phyloP scores from a whole-genome alignment of 2,888 invertebrate genomes.

The Mimas tiliae region DNA sequence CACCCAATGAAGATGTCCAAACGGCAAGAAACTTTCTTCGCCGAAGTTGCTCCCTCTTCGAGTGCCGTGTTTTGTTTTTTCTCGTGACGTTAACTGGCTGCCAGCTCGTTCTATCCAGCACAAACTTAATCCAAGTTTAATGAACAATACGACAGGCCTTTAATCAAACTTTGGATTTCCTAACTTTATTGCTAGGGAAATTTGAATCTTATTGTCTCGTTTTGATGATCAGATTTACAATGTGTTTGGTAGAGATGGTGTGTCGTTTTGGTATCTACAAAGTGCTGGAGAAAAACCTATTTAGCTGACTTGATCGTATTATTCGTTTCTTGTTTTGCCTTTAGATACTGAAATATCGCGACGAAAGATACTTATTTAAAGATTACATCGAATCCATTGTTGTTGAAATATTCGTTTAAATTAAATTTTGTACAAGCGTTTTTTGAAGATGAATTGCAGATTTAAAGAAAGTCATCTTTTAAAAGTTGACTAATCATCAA shows the following conservation, averaged over 20 bases:
- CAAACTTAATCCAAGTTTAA: slow-evolving; percentile 86
- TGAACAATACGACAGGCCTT: slow-evolving; percentile 85
- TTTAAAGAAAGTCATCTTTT: background rate
- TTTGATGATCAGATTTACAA: slow-evolving; percentile 43
- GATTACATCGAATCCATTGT: slow-evolving; percentile 17
- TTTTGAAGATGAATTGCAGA: background rate
- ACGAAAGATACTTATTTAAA: slow-evolving; percentile 24
- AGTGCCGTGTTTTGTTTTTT: slow-evolving; percentile 65
- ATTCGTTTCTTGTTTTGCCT: slow-evolving; percentile 78
- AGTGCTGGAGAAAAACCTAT: slow-evolving; percentile 77
- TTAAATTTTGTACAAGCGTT: slow-evolving; percentile 1
- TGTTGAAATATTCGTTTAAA: slow-evolving; percentile 5
- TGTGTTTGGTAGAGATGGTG: slow-evolving; percentile 37
- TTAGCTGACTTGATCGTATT: slow-evolving; percentile 80
- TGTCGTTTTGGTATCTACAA: slow-evolving; percentile 43
- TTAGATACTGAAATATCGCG: slow-evolving; percentile 41
- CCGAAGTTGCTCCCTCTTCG: slow-evolving; percentile 57
- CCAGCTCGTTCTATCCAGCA: slow-evolving; percentile 83
- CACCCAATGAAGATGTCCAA: slow-evolving; percentile 47
- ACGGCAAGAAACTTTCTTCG: slow-evolving; percentile 59
- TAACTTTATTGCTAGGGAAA: slow-evolving; percentile 48
- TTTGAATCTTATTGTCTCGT: slow-evolving; percentile 45
- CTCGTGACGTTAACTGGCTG: slow-evolving; percentile 81
- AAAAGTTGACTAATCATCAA: background rate
- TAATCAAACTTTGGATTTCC: slow-evolving; percentile 84